These are phyloP conservation scores for Drosophila subquinaria DNA, from an alignment of 2,888 invertebrate genomes.

Conservation along the genomic window DNA sequence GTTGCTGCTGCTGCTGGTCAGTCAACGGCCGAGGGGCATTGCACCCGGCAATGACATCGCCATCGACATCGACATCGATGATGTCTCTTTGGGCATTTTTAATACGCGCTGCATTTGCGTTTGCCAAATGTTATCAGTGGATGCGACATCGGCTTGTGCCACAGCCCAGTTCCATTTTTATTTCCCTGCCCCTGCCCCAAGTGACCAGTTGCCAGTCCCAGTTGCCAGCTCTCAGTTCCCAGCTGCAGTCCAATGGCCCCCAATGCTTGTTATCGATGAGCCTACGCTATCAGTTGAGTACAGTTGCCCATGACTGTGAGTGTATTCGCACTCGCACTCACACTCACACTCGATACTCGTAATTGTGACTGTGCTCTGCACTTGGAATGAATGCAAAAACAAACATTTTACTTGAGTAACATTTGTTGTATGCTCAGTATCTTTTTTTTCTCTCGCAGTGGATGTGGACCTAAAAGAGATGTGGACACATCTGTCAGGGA, in stretches of 20 bases:
- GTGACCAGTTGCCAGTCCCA: too few species aligned
- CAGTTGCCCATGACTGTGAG: conserved; percentile 59
- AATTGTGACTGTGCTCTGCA: conserved; percentile 53
- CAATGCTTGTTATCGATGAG: conserved; percentile 75
- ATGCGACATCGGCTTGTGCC: conserved; percentile 53
- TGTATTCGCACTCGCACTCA: conserved; percentile 14
- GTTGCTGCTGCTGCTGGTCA: conserved; percentile 48
- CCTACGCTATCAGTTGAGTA: conserved; percentile 70
- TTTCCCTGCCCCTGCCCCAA: neutral
- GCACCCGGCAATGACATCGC: conserved; percentile 58
- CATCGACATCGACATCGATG: conserved; percentile 34
- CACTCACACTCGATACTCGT: conserved; percentile 13
- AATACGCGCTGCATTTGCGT: conserved; percentile 77
- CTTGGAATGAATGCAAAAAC: conserved; percentile 74
- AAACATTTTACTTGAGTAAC: conserved; percentile 81
- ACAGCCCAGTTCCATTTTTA: conserved; percentile 23
- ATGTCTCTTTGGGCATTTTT: conserved; percentile 80
- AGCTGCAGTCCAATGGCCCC: conserved; percentile 49
- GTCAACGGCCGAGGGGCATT: conserved; percentile 69
- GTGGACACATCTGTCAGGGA: conserved; percentile 39
- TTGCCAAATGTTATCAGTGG: conserved; percentile 78
- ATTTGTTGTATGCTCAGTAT: conserved; percentile 55
- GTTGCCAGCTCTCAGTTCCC: neutral
- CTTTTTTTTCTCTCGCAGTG: conserved; percentile 36
- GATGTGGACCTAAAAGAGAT: conserved; percentile 19